Conservation (phyloP, 2,888 invertebrate genomes). For the Erpobdella octoculata region DNA sequence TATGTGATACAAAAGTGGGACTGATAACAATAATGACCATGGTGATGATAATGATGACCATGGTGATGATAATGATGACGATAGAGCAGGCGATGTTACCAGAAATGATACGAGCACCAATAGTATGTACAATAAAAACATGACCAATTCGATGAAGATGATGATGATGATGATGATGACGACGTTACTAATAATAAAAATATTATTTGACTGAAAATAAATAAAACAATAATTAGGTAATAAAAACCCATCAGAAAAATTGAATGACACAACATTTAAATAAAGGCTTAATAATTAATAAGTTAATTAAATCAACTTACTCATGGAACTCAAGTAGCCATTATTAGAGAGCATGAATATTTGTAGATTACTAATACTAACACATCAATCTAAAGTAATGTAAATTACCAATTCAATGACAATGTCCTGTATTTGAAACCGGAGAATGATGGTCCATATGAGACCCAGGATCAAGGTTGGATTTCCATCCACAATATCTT, state of each 20-base stretch:
- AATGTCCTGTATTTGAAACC: constrained; percentile 79
- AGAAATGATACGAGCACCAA: neutral
- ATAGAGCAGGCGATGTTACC: neutral
- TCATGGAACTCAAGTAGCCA: no score
- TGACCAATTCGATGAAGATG: neutral
- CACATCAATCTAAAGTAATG: no score
- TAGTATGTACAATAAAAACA: neutral
- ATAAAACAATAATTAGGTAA: no score
- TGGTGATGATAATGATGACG: neutral
- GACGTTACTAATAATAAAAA: no score
- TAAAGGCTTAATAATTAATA: no score
- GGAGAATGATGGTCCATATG: constrained; percentile 96
- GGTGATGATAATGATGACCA: neutral
- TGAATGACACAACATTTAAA: no score
- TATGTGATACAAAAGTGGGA: no score
- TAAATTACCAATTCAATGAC: constrained; percentile 35
- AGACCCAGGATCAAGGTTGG: constrained; percentile 89
- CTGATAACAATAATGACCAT: neutral
- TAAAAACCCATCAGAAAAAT: no score
- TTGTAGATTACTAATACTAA: no score
- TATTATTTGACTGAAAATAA: no score
- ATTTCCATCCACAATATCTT: constrained; percentile 97
- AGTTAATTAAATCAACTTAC: no score
- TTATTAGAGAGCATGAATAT: no score
- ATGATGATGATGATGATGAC: neutral